Conservation (phyloP, 2,113 vertebrate genomes). For the Myrmecophaga tridactyla region DNA sequence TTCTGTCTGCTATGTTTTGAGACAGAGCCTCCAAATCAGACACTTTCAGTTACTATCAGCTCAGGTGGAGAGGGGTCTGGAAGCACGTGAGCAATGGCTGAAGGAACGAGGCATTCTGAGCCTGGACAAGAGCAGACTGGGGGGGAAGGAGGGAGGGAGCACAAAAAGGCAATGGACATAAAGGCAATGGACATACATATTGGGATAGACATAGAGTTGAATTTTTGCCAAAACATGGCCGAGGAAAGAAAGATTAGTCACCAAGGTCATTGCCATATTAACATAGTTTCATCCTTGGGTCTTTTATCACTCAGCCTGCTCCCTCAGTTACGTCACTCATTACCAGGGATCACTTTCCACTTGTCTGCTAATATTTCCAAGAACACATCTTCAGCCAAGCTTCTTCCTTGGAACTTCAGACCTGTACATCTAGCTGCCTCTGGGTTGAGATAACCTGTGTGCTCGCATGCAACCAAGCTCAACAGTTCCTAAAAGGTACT, state of each 20-base stretch:
- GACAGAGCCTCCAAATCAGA: not conserved
- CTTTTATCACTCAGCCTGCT: not conserved
- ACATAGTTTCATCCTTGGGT: not conserved
- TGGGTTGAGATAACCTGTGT: not conserved
- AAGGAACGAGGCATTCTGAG: not conserved
- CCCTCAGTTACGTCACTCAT: not conserved
- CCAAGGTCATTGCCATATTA: not conserved
- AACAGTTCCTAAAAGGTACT: too few species aligned
- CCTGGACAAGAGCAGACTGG: not conserved
- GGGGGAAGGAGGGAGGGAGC: not conserved
- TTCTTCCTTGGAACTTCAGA: not conserved
- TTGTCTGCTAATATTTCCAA: not conserved
- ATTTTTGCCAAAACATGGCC: not conserved
- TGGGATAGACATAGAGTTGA: not conserved
- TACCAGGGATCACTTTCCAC: not conserved
- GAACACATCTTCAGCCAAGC: not conserved
- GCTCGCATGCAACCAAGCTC: not conserved
- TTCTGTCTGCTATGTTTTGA: not conserved
- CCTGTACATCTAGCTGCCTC: not conserved
- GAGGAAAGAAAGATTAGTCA: not conserved
- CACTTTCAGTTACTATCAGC: not conserved
- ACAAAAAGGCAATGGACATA: not conserved
- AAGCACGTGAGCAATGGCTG: not conserved
- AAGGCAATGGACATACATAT: not conserved
- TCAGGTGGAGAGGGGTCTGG: not conserved